Base-by-base conservation (phyloP, 2,113 vertebrate species). In the Melanerpes aurifrons region DNA sequence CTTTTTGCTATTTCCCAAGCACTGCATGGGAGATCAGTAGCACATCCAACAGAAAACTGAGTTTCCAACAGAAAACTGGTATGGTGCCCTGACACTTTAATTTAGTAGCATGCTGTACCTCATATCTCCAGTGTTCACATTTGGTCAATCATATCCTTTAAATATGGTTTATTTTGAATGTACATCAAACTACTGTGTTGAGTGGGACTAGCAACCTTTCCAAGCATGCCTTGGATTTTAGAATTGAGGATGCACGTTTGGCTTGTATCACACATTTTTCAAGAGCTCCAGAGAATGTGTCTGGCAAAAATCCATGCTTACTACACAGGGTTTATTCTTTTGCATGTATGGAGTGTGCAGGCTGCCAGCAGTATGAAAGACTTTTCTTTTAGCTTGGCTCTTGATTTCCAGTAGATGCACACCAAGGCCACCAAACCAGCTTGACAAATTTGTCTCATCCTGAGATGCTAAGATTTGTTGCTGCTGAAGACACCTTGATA, bases 351-450 rank as follows among this genome's bases (percentile, higher is more conserved):
- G 40, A 47, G 64, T 15, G 24, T 43, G 25, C 37, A 67, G 50
- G 37, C 37, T 83, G 48, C 0, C 0, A 83, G 56, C 61, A 53
- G 8, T 18, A 20, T 1, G 1, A 28, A 57, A 66, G 5, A 8
- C 7, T 84, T 92, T 37, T 40, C 37, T 40, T 40, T 48, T 43
- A 81, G 9, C 26, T 58, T 69, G 76, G 29, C 21, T 35, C 19
- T 73, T 19, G 29, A 47, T 86, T 77, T 70, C 57, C 25, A 24
- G 56, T 28, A 37, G 43, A 61, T 1, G 3, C 29, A 67, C 32
- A 35, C 13, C 28, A 62, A 58, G 15, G 32, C 4, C 63, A 50
- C 17, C 9, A 37, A 80, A 32, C 10, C 37, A 84, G 32, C 22
- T 28, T 76, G 72, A 73, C 5, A 57, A 32, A 28, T 45, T 58